A percentile compares a stretch with the other conserved stretches of the same genome.
phyloP scores from a whole-genome alignment of 1,140 invertebrate species.

The Cydia pomonella region DNA sequence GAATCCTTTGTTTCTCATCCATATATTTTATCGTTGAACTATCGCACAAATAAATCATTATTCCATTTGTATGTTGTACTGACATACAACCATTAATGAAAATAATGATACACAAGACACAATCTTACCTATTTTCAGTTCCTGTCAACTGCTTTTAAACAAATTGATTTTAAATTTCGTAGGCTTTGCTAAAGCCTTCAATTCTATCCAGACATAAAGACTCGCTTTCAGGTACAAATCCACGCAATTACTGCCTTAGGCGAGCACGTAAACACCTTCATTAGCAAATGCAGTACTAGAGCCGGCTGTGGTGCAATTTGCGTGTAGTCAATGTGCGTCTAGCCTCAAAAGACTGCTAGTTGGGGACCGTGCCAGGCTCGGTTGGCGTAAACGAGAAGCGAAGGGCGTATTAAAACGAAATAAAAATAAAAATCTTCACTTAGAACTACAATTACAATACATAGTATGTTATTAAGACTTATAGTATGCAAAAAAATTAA shows the following conservation, averaged over 20 bases:
- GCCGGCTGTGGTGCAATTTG: constrained; percentile 10
- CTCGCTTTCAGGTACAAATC: background rate
- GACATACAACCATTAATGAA: too few species aligned
- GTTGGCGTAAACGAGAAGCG: background rate
- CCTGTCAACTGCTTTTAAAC: background rate
- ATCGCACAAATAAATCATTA: too few species aligned
- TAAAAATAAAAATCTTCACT: too few species aligned
- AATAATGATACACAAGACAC: too few species aligned
- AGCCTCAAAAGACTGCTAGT: constrained; percentile 18
- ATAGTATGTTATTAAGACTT: too few species aligned
- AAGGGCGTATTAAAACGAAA: background rate
- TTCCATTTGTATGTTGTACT: too few species aligned
- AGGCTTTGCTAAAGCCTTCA: background rate
- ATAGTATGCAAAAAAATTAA: too few species aligned
- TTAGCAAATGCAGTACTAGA: constrained; percentile 20
- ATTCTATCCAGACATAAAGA: constrained; percentile 1
- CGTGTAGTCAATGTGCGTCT: constrained; percentile 24
- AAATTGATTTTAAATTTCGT: background rate
- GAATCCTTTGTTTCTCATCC: too few species aligned
- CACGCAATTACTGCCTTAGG: constrained; percentile 18
- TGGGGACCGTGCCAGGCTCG: background rate
- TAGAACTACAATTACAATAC: too few species aligned
- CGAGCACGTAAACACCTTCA: constrained; percentile 26
- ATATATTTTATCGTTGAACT: too few species aligned
- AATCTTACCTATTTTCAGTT: background rate